Evolutionary conservation across 2,888 invertebrate species (phyloP).

Genomic region (Dyspetes luteomarginatus): DNA sequence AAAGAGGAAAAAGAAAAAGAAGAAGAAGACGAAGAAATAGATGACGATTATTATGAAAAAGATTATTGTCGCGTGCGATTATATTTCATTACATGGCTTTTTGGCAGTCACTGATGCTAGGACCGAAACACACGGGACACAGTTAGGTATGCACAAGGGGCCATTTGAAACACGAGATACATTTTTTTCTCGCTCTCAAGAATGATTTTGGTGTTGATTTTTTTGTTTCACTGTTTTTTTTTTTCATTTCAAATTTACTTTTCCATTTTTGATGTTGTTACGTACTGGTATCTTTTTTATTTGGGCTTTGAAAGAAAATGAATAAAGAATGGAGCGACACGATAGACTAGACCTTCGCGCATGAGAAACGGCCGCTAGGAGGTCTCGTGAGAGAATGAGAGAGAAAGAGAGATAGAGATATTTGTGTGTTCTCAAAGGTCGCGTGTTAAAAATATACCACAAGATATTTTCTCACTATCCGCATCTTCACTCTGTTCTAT

Average conservation of each 20-base stretch:
- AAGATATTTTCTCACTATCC: constrained; percentile 42
- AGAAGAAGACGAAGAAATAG: not conserved
- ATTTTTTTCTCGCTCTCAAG: constrained; percentile 10
- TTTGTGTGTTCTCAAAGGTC: constrained; percentile 54
- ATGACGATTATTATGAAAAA: not conserved
- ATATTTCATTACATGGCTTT: constrained; percentile 10
- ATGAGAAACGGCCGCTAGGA: constrained; percentile 45
- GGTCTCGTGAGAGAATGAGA: constrained; percentile 21
- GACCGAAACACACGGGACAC: constrained; percentile 43
- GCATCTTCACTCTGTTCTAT: constrained; percentile 6
- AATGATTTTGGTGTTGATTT: not conserved
- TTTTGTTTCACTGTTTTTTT: not conserved
- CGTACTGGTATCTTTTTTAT: not conserved
- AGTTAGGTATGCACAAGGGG: constrained; percentile 29
- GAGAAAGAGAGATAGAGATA: constrained; percentile 18
- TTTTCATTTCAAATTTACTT: not conserved
- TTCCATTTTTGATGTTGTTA: not conserved
- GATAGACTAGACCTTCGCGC: constrained; percentile 50
- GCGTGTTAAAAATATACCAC: constrained; percentile 57
- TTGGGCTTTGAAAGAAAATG: not conserved
- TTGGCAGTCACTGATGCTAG: constrained; percentile 5
- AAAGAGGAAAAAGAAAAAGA: not conserved
- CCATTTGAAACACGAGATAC: constrained; percentile 32
- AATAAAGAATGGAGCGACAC: constrained; percentile 12
- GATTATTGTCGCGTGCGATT: not conserved